Conservation (phyloP, 2,113 vertebrate species). For the Carlito syrichta region DNA sequence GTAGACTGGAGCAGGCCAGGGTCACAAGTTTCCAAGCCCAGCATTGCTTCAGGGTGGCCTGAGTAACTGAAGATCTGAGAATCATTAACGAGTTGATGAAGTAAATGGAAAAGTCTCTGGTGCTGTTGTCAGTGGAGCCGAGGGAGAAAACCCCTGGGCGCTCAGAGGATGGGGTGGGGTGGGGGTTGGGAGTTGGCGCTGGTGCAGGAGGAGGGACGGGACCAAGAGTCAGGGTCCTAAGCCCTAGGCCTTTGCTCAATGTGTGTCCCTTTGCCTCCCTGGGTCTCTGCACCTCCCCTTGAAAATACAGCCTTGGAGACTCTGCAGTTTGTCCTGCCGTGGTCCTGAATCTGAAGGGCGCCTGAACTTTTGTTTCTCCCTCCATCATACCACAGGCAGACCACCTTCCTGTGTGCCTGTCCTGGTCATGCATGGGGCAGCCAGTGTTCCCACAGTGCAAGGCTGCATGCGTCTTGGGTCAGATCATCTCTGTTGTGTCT, state of each 20-base stretch:
- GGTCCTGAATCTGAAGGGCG: not conserved
- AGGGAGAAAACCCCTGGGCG: not conserved
- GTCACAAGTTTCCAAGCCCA: slow-evolving; percentile 54
- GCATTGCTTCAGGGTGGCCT: not conserved
- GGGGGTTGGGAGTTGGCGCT: too few relatives aligned
- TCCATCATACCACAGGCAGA: rapidly evolving
- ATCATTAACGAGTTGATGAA: slow-evolving; percentile 52
- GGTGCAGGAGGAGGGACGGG: not conserved
- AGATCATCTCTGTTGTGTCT: rapidly evolving
- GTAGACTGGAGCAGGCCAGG: not conserved
- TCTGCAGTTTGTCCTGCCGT: not conserved
- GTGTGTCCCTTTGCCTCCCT: not conserved
- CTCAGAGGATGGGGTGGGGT: not conserved
- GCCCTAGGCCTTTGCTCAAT: rapidly evolving
- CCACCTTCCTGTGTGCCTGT: rapidly evolving
- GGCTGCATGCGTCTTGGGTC: rapidly evolving
- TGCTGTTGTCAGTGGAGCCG: slow-evolving; percentile 7
- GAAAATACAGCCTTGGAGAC: not conserved
- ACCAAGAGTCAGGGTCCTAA: not conserved
- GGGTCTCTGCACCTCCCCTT: not conserved
- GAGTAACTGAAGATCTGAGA: slow-evolving; percentile 30
- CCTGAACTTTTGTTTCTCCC: not conserved
- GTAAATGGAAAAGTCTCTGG: slow-evolving; percentile 29
- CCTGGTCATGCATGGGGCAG: rapidly evolving
- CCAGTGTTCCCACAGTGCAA: rapidly evolving